phyloP scores from a whole-genome alignment of 1,140 invertebrate genomes.

The Bursaphelenchus mucronatus region DNA sequence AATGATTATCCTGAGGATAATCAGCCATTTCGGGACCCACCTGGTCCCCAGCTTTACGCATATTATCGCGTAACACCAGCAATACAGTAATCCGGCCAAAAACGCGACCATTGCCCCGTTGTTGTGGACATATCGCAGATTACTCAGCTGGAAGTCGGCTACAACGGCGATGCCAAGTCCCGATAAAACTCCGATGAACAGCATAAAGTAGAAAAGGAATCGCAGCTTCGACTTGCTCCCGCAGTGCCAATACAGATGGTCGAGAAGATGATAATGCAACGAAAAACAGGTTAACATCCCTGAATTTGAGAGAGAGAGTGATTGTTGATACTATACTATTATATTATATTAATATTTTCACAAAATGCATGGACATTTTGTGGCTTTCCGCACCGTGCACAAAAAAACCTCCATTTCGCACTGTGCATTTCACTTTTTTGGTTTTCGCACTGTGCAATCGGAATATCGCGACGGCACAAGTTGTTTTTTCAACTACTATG shows the following conservation, averaged over 20 bases:
- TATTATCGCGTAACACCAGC: constrained; percentile 15
- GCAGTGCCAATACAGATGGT: constrained; percentile 7
- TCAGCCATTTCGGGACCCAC: constrained; percentile 16
- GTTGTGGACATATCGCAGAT: constrained; percentile 15
- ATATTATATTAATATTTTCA: no score
- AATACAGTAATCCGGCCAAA: constrained; percentile 22
- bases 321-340: no score
- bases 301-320: neutral
- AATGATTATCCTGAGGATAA: constrained; percentile 1
- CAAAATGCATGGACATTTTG: no score
- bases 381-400: no score
- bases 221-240: neutral
- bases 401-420: no score
- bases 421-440: no score
- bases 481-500: no score
- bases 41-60: constrained; percentile 4
- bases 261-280: neutral
- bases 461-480: no score
- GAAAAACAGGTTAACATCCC: constrained; percentile 3
- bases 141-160: constrained; percentile 22
- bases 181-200: neutral
- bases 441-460: no score
- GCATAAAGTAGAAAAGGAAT: constrained; percentile 1
- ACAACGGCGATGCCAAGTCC: constrained; percentile 16
- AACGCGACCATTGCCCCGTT: constrained; percentile 22